Conservation (phyloP, 2,888 invertebrate genomes). For the Athalia circularis region DNA sequence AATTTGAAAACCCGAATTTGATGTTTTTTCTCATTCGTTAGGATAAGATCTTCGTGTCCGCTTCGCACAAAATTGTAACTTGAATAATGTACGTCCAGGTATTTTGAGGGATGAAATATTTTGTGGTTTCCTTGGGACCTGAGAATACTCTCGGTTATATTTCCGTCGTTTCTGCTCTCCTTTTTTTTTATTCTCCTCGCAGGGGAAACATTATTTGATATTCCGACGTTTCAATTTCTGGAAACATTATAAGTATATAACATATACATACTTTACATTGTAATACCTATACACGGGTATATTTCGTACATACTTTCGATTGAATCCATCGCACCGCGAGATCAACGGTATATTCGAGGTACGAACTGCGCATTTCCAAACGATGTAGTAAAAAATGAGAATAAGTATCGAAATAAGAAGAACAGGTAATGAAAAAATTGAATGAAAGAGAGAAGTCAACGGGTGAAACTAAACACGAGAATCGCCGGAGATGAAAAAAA, state of each 20-base stretch:
- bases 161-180: neutral
- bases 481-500: neutral
- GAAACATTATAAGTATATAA: too few species aligned
- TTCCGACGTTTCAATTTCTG: neutral
- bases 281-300: too few species aligned
- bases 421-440: neutral
- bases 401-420: neutral
- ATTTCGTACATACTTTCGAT: too few species aligned
- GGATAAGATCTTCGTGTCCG: too few species aligned
- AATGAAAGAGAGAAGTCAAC: conserved; percentile 2
- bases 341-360: too few species aligned
- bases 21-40: too few species aligned
- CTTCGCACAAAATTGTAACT: too few species aligned
- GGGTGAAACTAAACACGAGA: neutral
- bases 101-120: neutral
- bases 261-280: too few species aligned
- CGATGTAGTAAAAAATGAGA: neutral
- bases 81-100: neutral
- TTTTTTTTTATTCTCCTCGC: neutral
- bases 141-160: conserved; percentile 9
- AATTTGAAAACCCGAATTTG: too few species aligned
- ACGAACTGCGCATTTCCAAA: neutral
- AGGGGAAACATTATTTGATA: conserved; percentile 16
- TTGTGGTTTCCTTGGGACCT: conserved; percentile 12
- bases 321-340: too few species aligned